Evolutionary conservation across 2,113 vertebrate species (phyloP), one percentile per base, ranked within the genome.

Genomic region (Chinchilla lanigera): DNA sequence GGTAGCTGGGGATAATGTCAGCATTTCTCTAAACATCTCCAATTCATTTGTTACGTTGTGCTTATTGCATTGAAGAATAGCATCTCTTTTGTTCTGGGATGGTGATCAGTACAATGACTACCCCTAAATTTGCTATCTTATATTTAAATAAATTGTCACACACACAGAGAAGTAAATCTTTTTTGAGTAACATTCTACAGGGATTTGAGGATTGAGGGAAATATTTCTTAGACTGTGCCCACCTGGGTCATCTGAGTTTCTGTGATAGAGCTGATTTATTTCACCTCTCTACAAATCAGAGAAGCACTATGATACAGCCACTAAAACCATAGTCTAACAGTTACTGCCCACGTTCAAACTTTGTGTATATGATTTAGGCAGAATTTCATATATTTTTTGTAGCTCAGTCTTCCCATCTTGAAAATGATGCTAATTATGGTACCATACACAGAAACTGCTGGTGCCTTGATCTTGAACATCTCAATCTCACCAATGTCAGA

Each of bases 251-350:
- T 58, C 22, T 41, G 56, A 67, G 22, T 35, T 9, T 35, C 56
- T 17, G 12, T 60, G 22, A 75, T 22, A 1, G 5, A 58, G 47
- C 4, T 16, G 7, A 41, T 58, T 50, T 28, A 19, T n/a, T 65
- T 81, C 19, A 60, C 38, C 73, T 80, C 9, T 88, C 69, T 47
- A 35, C 4, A 92, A 2, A 67, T 9, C 3, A 24, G 54, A 65
- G 20, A 93, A 17, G 19, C 5, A 80, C 24, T n/a, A 38, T 0
- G 0, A 5, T 6, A 56, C 3, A 47, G 8, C 35, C 5, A 19
- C 30, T 38, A 67, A 54, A 41, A 47, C 0, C 30, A 20, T 33
- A 73, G 67, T 28, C 17, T 73, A 86, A 16, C 28, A 94, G 35
- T 16, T 22, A 33, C 3, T 71, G 3, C 22, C 20, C 50, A 19